Percentiles rank a stretch among this genome's conserved stretches.
Conservation (phyloP, 2,888 invertebrate genomes). For the Erpobdella octoculata region DNA sequence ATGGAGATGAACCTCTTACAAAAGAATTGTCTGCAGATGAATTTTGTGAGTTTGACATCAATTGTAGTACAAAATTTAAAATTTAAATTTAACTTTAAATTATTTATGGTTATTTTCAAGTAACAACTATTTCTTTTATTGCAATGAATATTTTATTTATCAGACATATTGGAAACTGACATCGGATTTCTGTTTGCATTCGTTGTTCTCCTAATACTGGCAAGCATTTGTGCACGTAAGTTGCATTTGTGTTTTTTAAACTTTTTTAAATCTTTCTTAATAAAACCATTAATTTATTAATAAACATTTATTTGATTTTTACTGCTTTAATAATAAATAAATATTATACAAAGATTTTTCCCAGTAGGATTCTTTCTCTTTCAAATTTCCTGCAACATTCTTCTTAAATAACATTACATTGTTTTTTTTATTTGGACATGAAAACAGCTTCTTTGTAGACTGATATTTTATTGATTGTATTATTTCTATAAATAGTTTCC, state of each 20-base stretch:
- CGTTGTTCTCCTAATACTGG: slow-evolving; percentile 57
- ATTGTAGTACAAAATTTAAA: neutral
- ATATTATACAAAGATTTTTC: too few relatives aligned
- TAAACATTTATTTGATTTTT: too few relatives aligned
- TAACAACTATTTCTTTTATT: slow-evolving; percentile 31
- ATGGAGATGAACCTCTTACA: slow-evolving; percentile 71
- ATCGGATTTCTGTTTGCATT: slow-evolving; percentile 69
- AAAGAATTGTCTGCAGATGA: slow-evolving; percentile 90
- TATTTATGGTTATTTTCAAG: slow-evolving; percentile 13
- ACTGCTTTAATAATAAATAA: too few relatives aligned
- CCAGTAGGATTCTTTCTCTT: too few relatives aligned
- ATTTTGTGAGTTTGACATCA: slow-evolving; percentile 66
- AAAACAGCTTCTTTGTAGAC: too few relatives aligned
- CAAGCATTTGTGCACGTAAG: slow-evolving; percentile 27
- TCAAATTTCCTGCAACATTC: too few relatives aligned
- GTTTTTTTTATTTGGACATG: too few relatives aligned
- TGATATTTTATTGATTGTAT: too few relatives aligned
- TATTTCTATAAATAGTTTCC: too few relatives aligned
- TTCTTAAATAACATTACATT: too few relatives aligned
- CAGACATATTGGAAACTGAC: slow-evolving; percentile 78
- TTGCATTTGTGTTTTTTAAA: neutral
- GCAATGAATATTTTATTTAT: slow-evolving; percentile 35
- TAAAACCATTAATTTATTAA: too few relatives aligned
- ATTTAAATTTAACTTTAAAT: neutral
- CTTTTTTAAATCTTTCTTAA: too few relatives aligned